These are phyloP conservation scores for Myxocyprinus asiaticus DNA, from an alignment of 2,113 vertebrate genomes.

Conservation along the genomic window DNA sequence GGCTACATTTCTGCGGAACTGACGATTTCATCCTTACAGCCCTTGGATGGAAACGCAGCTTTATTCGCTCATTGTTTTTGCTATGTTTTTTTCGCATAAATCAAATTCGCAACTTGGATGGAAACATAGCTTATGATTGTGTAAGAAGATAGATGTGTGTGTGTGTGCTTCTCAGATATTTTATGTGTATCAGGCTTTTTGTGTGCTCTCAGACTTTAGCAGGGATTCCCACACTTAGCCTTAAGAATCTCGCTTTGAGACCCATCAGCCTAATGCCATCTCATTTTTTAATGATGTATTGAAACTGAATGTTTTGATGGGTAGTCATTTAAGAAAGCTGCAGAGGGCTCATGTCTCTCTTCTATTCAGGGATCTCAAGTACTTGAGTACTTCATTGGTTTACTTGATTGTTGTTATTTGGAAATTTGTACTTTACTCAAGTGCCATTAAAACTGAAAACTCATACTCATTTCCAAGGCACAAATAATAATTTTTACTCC, in stretches of 20 bases:
- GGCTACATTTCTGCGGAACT: too few species aligned
- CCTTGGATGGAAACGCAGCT: too few species aligned
- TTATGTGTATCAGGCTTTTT: not conserved
- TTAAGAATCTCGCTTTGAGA: not conserved
- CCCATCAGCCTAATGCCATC: too few species aligned
- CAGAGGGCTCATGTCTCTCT: not conserved
- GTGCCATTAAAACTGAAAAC: not conserved
- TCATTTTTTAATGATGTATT: not conserved
- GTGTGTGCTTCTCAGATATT: too few species aligned
- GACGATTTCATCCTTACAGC: too few species aligned
- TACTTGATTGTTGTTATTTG: too few species aligned
- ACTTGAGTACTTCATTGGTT: too few species aligned
- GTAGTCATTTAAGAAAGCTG: constrained; percentile 10
- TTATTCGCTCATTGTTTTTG: too few species aligned
- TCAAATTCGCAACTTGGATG: too few species aligned
- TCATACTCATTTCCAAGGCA: not conserved
- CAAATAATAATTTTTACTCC: too few species aligned
- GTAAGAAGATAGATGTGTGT: not conserved
- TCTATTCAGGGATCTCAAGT: not conserved
- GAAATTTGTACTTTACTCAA: too few species aligned
- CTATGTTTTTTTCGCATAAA: too few species aligned
- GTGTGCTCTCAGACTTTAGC: constrained; percentile 1
- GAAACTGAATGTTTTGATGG: constrained; percentile 19
- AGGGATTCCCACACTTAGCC: not conserved
- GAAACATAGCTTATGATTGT: not conserved